Base-by-base conservation (phyloP, 2,113 vertebrate genomes). In the Corythornis cristatus region DNA sequence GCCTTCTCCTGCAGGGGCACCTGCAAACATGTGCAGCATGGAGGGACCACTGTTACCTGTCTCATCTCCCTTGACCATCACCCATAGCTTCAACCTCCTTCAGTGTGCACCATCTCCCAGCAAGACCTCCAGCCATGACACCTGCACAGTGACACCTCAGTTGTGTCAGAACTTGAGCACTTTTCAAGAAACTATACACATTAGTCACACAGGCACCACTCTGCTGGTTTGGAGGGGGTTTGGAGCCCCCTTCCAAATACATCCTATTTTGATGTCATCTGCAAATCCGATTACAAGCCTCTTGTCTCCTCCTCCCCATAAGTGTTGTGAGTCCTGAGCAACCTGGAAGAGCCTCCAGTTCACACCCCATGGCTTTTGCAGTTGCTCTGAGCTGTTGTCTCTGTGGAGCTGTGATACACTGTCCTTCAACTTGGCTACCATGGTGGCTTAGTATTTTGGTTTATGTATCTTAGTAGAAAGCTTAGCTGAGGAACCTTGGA, bases 91-190 rank as follows among this genome's bases (percentile, higher is more conserved):
- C 18, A 31, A n/a, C 17, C n/a, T 83, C 13, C 57, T 57, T 33
- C 22, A 26, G 11, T 0, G 0, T 48, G 50, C 21, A 60, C n/a
- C n/a, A 15, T 21, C 31, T 72, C 62, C 50, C 48, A 13, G 42
- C 8, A 37, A 72, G 62, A 50, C 26, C 40, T 72, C 67, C 23
- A 71, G 35, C n/a, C 2, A 0, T 25, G 61, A 40, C 25, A 37
- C 9, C 80, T 48, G 40, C 22, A 61, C 22, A 40, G 15, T 5
- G 53, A 70, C 3, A 3, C 18, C 37, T 46, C 16, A 2, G 15
- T 15, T 88, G 45, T 54, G 23, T 16, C 46, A 78, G 70, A 82
- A 46, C 1, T 66, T 42, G 33, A 86, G 18, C 31, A 66, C 40
- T 50, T 81, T 86, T 71, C 35, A 70, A 66, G 48, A 43, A 86